Conservation (phyloP, 2,797 vertebrate genomes). For the Ctenopoma multispine region DNA sequence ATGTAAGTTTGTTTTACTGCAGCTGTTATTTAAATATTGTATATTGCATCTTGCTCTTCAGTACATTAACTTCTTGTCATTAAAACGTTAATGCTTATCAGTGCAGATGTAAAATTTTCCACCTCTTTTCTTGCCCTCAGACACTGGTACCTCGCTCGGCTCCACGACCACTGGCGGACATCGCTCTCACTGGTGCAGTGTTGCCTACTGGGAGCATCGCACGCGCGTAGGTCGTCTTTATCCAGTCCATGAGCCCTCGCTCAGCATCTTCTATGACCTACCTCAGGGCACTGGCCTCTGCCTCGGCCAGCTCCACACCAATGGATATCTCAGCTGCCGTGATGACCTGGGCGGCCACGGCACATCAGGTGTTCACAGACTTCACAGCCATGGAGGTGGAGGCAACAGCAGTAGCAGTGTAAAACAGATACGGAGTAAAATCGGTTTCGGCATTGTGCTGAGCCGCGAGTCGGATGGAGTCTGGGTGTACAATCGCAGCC, state of each 20-base stretch:
- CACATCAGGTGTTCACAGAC: conserved; percentile 34
- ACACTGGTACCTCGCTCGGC: conserved; percentile 92
- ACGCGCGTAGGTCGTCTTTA: conserved; percentile 96
- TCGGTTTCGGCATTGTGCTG: conserved; percentile 95
- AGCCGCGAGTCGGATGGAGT: conserved; percentile 95
- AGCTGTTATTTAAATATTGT: too few species aligned
- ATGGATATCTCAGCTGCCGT: conserved; percentile 71
- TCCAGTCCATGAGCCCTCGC: conserved; percentile 93
- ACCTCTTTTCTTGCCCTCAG: conserved; percentile 73
- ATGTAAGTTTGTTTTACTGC: too few species aligned
- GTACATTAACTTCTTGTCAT: too few species aligned
- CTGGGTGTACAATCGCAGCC: conserved; percentile 97
- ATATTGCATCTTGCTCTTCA: too few species aligned
- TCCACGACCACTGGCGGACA: conserved; percentile 80
- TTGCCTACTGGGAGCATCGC: conserved; percentile 98
- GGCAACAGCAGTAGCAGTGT: conserved; percentile 84
- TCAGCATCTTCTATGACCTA: conserved; percentile 99
- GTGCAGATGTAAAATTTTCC: conserved; percentile 20
- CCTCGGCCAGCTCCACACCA: conserved; percentile 92
- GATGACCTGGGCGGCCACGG: conserved; percentile 64
- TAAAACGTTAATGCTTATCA: too few species aligned
- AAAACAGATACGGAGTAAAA: conserved; percentile 94
- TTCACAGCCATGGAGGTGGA: conserved; percentile 38
- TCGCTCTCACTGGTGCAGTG: conserved; percentile 96
- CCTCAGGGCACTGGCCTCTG: conserved; percentile 99